Evolutionary conservation across 2,113 vertebrate genomes (phyloP).

Genomic region (Erpornis zantholeuca): DNA sequence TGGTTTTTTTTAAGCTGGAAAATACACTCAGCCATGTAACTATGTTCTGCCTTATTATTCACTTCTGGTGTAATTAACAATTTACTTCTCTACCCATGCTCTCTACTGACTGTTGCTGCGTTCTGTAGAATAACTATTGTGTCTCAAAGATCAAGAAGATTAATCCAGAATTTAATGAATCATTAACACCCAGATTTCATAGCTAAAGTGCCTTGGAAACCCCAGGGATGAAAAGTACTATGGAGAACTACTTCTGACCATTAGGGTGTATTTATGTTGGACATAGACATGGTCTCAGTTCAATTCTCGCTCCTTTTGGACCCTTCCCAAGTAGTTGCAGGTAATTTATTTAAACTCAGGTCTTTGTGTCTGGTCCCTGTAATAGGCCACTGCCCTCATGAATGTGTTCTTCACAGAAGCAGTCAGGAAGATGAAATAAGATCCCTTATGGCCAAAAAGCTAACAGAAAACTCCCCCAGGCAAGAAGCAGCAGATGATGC

Average conservation of each 20-base stretch:
- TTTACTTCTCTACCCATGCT: background rate
- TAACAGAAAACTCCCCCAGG: background rate
- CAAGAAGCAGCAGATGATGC: background rate
- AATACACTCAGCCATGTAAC: background rate
- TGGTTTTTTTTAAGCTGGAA: background rate
- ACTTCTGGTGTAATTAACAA: background rate
- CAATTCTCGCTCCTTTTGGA: constrained; percentile 1
- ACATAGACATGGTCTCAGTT: background rate
- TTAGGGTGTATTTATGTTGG: background rate
- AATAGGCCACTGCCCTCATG: background rate
- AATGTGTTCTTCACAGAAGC: background rate
- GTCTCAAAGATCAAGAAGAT: background rate
- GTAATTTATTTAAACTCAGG: background rate
- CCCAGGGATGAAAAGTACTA: background rate
- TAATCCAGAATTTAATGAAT: background rate
- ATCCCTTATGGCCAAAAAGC: background rate
- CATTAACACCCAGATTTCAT: background rate
- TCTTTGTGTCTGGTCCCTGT: background rate
- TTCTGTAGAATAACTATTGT: background rate
- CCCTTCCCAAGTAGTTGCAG: background rate
- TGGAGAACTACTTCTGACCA: background rate
- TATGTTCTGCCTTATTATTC: background rate
- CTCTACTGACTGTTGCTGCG: background rate
- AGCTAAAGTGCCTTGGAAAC: background rate
- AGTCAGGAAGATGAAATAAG: background rate